phyloP scores from a whole-genome alignment of 2,797 vertebrate genomes.

The Chromis chromis region DNA sequence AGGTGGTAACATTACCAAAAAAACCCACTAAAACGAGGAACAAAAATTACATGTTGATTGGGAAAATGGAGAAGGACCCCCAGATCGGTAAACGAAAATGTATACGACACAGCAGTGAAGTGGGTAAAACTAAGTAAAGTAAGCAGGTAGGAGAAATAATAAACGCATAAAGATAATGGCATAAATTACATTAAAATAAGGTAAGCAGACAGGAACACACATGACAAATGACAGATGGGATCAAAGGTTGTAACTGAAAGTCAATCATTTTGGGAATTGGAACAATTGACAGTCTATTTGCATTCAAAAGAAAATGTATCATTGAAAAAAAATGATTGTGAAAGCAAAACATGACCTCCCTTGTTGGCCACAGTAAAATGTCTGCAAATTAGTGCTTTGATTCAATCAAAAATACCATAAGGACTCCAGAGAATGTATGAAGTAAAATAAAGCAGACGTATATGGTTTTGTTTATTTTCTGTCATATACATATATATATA shows the following conservation, averaged over 20 bases:
- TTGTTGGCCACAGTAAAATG: slow-evolving; percentile 51
- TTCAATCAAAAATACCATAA: slow-evolving; percentile 60
- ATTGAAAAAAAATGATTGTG: slow-evolving; percentile 37
- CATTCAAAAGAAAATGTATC: slow-evolving; percentile 53
- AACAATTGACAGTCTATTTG: slow-evolving; percentile 44
- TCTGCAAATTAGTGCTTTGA: slow-evolving; percentile 46
- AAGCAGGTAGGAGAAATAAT: background rate
- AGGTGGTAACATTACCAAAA: background rate
- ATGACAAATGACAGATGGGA: slow-evolving; percentile 33
- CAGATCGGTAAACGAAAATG: slow-evolving; percentile 7
- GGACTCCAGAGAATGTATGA: slow-evolving; percentile 54
- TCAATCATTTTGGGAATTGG: slow-evolving; percentile 43
- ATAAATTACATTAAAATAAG: slow-evolving; percentile 21
- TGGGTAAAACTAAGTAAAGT: slow-evolving; percentile 2
- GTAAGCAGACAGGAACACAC: slow-evolving; percentile 13
- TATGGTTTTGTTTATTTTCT: background rate
- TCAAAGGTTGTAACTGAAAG: slow-evolving; percentile 44
- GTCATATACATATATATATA: too few relatives aligned
- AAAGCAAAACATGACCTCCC: slow-evolving; percentile 40
- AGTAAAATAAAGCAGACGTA: slow-evolving; percentile 41
- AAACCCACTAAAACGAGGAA: background rate
- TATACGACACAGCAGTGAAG: background rate
- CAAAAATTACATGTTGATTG: background rate
- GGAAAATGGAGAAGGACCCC: background rate
- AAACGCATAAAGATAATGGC: background rate